Conservation (phyloP, 1,140 invertebrate genomes). For the Scaptomyza pallida region DNA sequence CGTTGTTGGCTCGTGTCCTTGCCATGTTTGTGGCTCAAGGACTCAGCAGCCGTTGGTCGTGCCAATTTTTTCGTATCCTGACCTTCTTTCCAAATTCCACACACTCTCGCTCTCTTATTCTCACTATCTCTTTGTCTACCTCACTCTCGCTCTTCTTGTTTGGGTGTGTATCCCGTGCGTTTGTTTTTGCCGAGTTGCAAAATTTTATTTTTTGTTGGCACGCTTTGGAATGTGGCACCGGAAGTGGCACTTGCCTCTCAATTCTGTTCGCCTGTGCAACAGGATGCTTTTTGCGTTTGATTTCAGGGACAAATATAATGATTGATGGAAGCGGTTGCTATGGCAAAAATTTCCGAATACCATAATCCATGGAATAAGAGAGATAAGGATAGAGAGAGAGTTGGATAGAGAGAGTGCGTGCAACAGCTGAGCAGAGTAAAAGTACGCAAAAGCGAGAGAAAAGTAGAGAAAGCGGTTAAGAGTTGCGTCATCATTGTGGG, state of each 20-base stretch:
- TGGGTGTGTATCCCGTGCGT: slow-evolving; percentile 17
- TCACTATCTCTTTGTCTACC: too few relatives aligned
- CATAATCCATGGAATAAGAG: neutral
- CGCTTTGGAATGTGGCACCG: slow-evolving; percentile 51
- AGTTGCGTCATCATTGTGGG: too few relatives aligned
- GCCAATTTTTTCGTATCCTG: slow-evolving; percentile 41
- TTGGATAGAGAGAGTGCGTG: neutral
- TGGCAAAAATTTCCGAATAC: slow-evolving; percentile 61
- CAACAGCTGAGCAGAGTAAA: slow-evolving; percentile 24
- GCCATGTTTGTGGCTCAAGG: slow-evolving; percentile 53
- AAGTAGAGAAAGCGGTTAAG: too few relatives aligned
- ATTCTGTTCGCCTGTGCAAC: slow-evolving; percentile 61
- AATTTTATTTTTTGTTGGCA: slow-evolving; percentile 30
- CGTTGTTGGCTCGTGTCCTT: slow-evolving; percentile 36
- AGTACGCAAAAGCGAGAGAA: neutral
- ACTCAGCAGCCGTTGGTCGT: slow-evolving; percentile 34
- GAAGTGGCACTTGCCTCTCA: slow-evolving; percentile 41
- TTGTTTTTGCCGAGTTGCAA: slow-evolving; percentile 9
- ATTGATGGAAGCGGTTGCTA: slow-evolving; percentile 73
- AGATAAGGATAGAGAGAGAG: neutral
- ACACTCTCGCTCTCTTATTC: slow-evolving; percentile 5
- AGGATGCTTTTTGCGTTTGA: slow-evolving; percentile 84
- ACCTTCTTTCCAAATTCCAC: slow-evolving; percentile 51
- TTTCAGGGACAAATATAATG: slow-evolving; percentile 83
- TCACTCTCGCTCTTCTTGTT: slow-evolving; percentile 10